Base-by-base conservation (phyloP, 2,113 vertebrate genomes). In the Peromyscus polionotus region DNA sequence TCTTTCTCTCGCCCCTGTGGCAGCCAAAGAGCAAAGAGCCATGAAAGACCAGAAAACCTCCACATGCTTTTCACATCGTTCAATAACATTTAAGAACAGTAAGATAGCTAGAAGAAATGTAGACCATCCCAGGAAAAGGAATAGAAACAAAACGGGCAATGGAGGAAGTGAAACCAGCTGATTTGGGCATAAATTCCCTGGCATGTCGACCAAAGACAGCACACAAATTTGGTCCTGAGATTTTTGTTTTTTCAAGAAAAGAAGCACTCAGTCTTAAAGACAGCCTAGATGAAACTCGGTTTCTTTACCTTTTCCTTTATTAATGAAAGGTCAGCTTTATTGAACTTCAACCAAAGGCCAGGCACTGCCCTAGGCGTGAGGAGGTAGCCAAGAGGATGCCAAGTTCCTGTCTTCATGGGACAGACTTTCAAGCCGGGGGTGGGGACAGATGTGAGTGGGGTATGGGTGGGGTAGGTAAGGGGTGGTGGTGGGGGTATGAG, bases 61-160 rank as follows among this genome's bases (percentile, higher is more conserved):
- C 4, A 33, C 26, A 28, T 20, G 12, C 36, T 95, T 81, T 92
- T 28, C 42, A 81, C 67, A 70, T 45, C 68, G 87, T 6, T 88
- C 31, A 5, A 3, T 33, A n/a, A 57, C 68, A 75, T 57, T 93
- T 95, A 42, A 76, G 81, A 93, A 85, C 61, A 68, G 33, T 42
- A 93, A 96, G 68, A 59, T 36, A 87, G 80, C 42, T 90, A 84
- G 67, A 67, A 45, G 81, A 88, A 73, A 57, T 57, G 22, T 57
- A 88, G 36, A 42, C 3, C 67, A n/a, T 67, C 36, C 61, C 79
- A 72, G 28, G 19, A 63, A 94, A 39, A 94, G 65, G 48, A 94
- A 67, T 24, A 96, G 76, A 90, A 85, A 26, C 61, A 92, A 87
- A 89, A 39, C 8, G 54, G 28, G 57, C 93, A 91, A 45, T 36